Evolutionary conservation across 2,797 vertebrate species (phyloP).

Genomic region (Lagocephalus sceleratus): DNA sequence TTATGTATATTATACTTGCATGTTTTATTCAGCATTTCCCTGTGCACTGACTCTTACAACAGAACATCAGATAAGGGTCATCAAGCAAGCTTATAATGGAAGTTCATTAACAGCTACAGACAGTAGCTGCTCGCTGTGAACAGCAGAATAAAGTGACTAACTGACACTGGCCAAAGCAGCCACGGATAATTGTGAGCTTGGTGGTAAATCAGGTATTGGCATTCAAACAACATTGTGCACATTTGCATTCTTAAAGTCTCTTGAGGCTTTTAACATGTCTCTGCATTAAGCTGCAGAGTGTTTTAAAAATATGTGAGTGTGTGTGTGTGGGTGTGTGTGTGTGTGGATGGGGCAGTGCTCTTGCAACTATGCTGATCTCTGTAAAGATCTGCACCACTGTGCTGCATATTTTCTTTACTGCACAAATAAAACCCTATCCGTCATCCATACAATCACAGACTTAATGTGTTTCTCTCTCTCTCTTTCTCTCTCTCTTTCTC

Average conservation of each 20-base stretch:
- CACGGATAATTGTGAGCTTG: neutral
- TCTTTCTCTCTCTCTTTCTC: slow-evolving; percentile 49
- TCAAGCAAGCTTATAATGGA: slow-evolving; percentile 9
- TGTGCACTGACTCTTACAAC: neutral
- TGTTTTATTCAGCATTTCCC: neutral
- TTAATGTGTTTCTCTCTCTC: slow-evolving; percentile 65
- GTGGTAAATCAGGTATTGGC: slow-evolving; percentile 2
- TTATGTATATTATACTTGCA: neutral
- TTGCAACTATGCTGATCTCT: too few species aligned
- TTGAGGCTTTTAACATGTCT: slow-evolving; percentile 16
- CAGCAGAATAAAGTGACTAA: slow-evolving; percentile 6
- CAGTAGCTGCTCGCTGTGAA: slow-evolving; percentile 10
- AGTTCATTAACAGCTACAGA: slow-evolving; percentile 6
- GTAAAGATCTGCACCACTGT: slow-evolving; percentile 44
- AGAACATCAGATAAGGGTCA: slow-evolving; percentile 27
- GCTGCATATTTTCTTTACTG: slow-evolving; percentile 69
- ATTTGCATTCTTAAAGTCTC: slow-evolving; percentile 23
- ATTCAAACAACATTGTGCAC: slow-evolving; percentile 2
- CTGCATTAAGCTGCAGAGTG: slow-evolving; percentile 18
- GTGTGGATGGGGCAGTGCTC: too few species aligned
- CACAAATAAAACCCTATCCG: slow-evolving; percentile 60
- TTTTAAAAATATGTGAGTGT: slow-evolving; percentile 8
- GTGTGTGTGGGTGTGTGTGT: too few species aligned
- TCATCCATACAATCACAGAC: slow-evolving; percentile 62
- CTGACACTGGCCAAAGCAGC: neutral